Evolutionary conservation across 2,888 invertebrate species (phyloP).

Genomic region (Phengaris alcon): DNA sequence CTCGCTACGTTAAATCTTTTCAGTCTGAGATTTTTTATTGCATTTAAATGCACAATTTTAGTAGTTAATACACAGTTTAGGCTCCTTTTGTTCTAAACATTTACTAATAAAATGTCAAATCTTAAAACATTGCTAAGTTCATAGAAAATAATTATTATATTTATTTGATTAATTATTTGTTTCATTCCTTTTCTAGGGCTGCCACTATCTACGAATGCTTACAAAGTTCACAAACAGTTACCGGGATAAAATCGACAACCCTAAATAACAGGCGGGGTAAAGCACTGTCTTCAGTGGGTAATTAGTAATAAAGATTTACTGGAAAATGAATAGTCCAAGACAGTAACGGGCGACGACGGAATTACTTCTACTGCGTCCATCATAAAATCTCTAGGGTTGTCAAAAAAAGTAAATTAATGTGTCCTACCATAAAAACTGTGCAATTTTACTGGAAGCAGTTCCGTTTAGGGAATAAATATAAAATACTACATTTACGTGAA

Average conservation of each 20-base stretch:
- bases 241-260: not conserved
- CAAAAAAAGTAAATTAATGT: not conserved
- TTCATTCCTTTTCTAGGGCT: no score
- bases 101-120: no score
- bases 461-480: no score
- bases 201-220: no score
- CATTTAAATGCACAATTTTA: not conserved
- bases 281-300: conserved; percentile 28
- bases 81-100: no score
- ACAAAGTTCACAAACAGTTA: no score
- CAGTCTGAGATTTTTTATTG: not conserved
- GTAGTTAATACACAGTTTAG: not conserved
- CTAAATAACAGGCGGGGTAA: not conserved
- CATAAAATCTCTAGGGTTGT: not conserved
- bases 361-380: conserved; percentile 3
- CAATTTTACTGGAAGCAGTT: not conserved
- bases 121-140: no score
- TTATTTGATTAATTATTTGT: no score
- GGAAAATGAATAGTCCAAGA: conserved; percentile 31
- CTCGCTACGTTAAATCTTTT: not conserved
- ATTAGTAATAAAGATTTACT: conserved; percentile 35
- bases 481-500: no score
- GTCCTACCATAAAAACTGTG: not conserved
- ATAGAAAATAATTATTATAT: no score
- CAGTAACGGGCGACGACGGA: conserved; percentile 29